A percentile compares a stretch with the other conserved stretches of the same genome.
These are phyloP conservation scores for Poecilia picta DNA, from an alignment of 2,797 vertebrate genomes.

Conservation along the genomic window DNA sequence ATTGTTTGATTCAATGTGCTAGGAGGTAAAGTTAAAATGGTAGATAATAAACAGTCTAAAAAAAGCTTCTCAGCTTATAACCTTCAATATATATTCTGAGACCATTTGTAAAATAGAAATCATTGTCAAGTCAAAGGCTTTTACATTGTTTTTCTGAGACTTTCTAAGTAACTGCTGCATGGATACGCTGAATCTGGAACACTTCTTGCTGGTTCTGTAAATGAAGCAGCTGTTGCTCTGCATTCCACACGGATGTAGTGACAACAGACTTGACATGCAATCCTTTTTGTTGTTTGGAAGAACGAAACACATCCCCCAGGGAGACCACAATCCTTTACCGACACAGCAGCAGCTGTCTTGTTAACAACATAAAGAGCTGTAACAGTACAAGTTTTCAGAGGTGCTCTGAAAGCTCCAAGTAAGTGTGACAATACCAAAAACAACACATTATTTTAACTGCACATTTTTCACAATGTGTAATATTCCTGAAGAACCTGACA, in stretches of 20 bases:
- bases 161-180: conserved; percentile 1
- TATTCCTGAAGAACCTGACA: background rate
- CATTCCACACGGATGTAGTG: conserved; percentile 26
- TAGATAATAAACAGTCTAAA: background rate
- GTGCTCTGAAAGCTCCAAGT: background rate
- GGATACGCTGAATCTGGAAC: conserved; percentile 4
- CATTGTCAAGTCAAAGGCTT: conserved; percentile 22
- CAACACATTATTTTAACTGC: background rate
- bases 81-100: conserved; percentile 37
- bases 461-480: background rate
- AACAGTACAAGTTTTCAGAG: background rate
- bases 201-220: conserved; percentile 18
- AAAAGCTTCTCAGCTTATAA: background rate
- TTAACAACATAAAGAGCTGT: conserved; percentile 10
- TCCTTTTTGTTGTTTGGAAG: conserved; percentile 37
- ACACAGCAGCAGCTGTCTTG: conserved; percentile 14
- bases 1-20: background rate
- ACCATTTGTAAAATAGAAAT: conserved; percentile 23
- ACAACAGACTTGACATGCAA: conserved; percentile 40
- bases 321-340: conserved; percentile 21
- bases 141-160: conserved; percentile 41
- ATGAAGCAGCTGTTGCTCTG: conserved; percentile 34
- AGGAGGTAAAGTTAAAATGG: background rate
- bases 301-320: conserved; percentile 32
- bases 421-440: background rate